Percentiles rank a stretch among this genome's conserved stretches.
Conservation (phyloP, 2,888 invertebrate species). For the Plebejus anna region DNA sequence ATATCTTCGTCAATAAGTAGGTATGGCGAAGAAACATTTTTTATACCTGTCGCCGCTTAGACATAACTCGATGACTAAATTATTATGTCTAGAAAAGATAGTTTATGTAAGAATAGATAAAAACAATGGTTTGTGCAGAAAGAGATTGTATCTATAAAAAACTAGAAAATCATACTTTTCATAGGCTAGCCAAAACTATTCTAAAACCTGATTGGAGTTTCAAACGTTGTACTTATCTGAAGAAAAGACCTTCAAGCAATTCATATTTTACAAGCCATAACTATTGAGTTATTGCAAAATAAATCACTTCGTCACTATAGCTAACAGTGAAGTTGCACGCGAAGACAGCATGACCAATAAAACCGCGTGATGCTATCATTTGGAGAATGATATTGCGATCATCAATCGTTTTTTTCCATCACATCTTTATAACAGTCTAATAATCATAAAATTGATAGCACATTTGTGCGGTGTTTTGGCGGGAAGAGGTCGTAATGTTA, state of each 20-base stretch:
- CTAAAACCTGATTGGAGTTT: neutral
- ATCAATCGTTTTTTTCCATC: constrained; percentile 2
- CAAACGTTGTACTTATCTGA: neutral
- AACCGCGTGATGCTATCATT: constrained; percentile 5
- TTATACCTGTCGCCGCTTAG: too few relatives aligned
- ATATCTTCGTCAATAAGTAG: too few relatives aligned
- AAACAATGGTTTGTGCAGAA: too few relatives aligned
- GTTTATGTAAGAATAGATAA: too few relatives aligned
- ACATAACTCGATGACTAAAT: too few relatives aligned
- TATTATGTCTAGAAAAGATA: too few relatives aligned
- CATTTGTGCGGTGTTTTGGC: neutral
- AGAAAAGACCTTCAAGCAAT: neutral
- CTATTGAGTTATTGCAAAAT: constrained; percentile 9
- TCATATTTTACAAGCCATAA: neutral
- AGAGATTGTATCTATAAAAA: too few relatives aligned
- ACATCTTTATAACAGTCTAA: neutral
- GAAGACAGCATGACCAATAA: constrained; percentile 19
- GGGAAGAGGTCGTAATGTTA: too few relatives aligned
- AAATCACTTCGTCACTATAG: neutral
- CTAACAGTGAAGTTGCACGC: neutral
- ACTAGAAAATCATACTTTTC: neutral
- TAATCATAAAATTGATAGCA: neutral
- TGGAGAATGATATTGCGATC: neutral
- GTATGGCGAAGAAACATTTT: too few relatives aligned
- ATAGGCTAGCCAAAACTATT: neutral